Evolutionary conservation across 2,113 vertebrate species (phyloP).

Genomic region (Mugil cephalus): DNA sequence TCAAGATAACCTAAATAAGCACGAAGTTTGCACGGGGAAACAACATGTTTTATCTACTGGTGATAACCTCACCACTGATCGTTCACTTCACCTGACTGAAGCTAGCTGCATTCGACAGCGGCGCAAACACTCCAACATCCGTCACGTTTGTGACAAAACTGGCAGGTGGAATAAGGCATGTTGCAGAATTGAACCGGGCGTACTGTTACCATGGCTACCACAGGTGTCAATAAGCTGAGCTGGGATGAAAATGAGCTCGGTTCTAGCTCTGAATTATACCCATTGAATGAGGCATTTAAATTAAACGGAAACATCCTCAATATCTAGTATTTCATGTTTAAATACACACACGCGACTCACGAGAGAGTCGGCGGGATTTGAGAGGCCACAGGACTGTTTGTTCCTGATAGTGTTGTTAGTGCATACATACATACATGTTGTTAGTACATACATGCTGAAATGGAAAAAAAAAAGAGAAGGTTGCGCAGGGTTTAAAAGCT

Average conservation of each 20-base stretch:
- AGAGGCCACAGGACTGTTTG: conserved; percentile 7
- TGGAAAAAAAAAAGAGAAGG: not conserved
- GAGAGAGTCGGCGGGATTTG: not conserved
- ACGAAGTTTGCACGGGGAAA: not conserved
- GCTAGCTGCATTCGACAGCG: not conserved
- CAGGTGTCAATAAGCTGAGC: not conserved
- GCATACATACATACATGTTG: conserved; percentile 24
- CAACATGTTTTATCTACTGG: not conserved
- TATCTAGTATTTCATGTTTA: not conserved
- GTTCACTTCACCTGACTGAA: not conserved
- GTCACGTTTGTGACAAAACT: conserved; percentile 5
- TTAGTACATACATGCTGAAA: conserved; percentile 10
- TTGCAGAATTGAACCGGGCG: not conserved
- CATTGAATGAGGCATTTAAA: not conserved
- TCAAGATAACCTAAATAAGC: not conserved
- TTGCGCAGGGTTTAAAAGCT: not conserved
- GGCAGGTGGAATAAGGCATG: not conserved
- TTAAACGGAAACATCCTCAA: not conserved
- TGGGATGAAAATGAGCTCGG: not conserved
- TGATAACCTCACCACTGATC: not conserved
- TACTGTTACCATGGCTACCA: conserved; percentile 5
- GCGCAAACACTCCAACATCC: not conserved
- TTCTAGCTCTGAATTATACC: not conserved
- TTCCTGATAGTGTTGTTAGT: conserved; percentile 30
- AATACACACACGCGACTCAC: not conserved